These are phyloP conservation scores for Gopherus flavomarginatus DNA, from an alignment of 2,113 vertebrate species.

Conservation along the genomic window DNA sequence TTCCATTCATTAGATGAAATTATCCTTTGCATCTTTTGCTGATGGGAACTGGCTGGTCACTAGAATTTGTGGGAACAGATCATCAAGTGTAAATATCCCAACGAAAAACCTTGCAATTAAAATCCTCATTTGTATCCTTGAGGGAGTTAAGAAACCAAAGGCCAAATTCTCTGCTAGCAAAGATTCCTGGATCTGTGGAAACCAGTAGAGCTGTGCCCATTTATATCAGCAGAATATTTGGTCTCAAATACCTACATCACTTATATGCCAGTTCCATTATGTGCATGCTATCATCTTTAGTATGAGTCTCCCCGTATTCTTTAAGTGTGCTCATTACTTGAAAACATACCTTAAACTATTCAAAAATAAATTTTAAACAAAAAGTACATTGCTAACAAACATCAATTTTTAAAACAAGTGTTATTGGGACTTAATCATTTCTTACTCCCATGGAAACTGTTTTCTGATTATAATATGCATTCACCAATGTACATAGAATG, in stretches of 20 bases:
- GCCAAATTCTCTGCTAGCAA: neutral
- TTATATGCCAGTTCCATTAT: neutral
- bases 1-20: neutral
- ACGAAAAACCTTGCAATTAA: neutral
- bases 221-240: neutral
- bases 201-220: neutral
- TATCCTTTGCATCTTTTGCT: neutral
- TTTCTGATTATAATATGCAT: neutral
- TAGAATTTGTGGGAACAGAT: neutral
- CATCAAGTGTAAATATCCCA: neutral
- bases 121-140: neutral
- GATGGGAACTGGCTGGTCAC: neutral
- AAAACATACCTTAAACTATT: neutral
- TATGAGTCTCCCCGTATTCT: neutral
- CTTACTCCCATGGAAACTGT: neutral
- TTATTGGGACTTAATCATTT: neutral
- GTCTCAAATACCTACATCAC: neutral
- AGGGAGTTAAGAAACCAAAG: neutral
- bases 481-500: neutral
- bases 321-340: neutral
- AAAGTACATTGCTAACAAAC: neutral
- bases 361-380: neutral
- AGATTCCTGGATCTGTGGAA: neutral
- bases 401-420: neutral
- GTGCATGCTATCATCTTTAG: neutral